These are phyloP conservation scores for Brassicogethes aeneus DNA, from an alignment of 2,888 invertebrate species.

Conservation along the genomic window DNA sequence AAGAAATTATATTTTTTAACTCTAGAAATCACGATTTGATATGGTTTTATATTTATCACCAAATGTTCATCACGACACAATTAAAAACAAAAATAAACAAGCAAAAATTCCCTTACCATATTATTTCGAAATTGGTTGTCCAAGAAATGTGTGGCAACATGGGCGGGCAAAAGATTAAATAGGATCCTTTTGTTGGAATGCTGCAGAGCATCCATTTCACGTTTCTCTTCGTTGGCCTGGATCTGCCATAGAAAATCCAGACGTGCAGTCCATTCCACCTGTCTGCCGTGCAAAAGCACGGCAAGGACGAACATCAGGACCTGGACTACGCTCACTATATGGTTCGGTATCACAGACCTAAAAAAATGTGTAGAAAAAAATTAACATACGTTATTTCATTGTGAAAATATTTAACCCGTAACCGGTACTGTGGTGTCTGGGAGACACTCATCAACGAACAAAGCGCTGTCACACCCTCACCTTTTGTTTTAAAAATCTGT, in stretches of 20 bases:
- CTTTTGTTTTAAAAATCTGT: no score
- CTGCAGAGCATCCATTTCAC: constrained; percentile 88
- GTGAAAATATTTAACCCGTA: no score
- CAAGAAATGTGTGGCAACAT: constrained; percentile 86
- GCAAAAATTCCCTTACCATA: constrained; percentile 53
- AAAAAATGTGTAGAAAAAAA: constrained; percentile 15
- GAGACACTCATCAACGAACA: no score
- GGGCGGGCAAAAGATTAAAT: constrained; percentile 82
- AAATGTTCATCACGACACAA: constrained; percentile 30
- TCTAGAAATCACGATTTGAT: no score
- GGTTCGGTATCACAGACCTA: constrained; percentile 65
- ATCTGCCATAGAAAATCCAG: constrained; percentile 76
- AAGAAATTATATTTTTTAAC: no score
- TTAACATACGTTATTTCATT: no score
- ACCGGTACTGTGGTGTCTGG: no score
- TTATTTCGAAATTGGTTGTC: constrained; percentile 83
- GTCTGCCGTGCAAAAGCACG: constrained; percentile 71
- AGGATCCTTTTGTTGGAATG: constrained; percentile 81
- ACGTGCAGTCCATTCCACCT: constrained; percentile 88
- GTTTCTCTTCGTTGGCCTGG: constrained; percentile 83
- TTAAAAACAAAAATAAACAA: constrained; percentile 8
- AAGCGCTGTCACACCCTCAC: no score
- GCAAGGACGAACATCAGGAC: constrained; percentile 75
- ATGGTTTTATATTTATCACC: no score
- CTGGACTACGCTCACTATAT: constrained; percentile 69